Evolutionary conservation across 2,113 vertebrate species (phyloP).

Genomic region (Cettia cetti): DNA sequence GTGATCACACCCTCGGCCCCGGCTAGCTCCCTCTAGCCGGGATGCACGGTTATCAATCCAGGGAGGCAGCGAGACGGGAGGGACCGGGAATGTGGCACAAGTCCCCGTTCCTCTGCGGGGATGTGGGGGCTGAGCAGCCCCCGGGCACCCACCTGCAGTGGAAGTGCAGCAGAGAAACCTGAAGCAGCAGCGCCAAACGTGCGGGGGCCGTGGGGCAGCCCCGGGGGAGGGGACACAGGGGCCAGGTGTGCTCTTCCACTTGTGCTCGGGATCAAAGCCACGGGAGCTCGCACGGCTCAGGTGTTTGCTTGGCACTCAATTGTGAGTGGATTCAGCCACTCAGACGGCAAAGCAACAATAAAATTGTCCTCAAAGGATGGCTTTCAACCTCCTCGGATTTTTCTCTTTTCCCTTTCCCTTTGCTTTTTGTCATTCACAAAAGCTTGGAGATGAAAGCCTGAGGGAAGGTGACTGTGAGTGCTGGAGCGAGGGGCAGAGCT

Average conservation of each 20-base stretch:
- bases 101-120: accelerated
- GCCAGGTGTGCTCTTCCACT: accelerated
- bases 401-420: not conserved
- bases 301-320: not conserved
- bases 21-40: accelerated
- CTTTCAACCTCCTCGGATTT: not conserved
- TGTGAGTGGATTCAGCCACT: not conserved
- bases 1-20: not conserved
- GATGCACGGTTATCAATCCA: accelerated
- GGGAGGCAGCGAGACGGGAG: accelerated
- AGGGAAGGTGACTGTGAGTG: not conserved
- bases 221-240: accelerated
- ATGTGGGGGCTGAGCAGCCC: not conserved
- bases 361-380: not conserved
- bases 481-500: not conserved
- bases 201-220: accelerated
- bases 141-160: not conserved
- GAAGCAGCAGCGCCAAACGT: accelerated
- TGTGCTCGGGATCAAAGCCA: not conserved
- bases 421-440: not conserved
- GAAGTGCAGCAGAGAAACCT: accelerated
- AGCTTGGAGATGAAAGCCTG: not conserved
- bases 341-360: not conserved
- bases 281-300: accelerated
- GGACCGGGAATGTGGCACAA: accelerated